Evolutionary conservation across 2,888 invertebrate genomes (phyloP), one percentile per base, ranked within the genome.

Genomic region (Vesta saturnalis): DNA sequence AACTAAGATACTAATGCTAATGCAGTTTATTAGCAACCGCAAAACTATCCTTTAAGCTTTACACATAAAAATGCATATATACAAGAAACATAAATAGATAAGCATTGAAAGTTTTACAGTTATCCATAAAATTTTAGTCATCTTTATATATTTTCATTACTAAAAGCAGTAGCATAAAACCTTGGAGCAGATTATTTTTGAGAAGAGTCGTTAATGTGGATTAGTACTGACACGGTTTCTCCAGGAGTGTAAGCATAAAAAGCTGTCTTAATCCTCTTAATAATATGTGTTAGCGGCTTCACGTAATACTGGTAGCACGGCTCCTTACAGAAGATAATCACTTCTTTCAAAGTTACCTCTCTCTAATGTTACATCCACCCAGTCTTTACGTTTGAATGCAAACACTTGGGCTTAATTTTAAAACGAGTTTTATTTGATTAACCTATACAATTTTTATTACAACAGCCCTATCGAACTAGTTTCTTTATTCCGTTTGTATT

Each of bases 191-290:
- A 69, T 69, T 69, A 69, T 69, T 69, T 69, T 69, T 62, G 69
- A 69, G 69, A 69, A 65, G 61, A 69, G 69, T 69, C 69, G 69
- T 69, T 68, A 69, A 69, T 69, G 69, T 66, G 66, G 66, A 69
- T 69, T 69, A 69, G 59, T 62, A 58, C 60, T 69, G 69, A 63
- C 69, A 69, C 65, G 66, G 69, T 66, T 69, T 69, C 66, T 69
- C 56, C 62, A 60, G 66, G 66, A 69, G 65, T 64, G 69, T 55
- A 60, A 69, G 69, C 63, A 69, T 66, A 69, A 69, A 69, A 69
- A 69, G 69, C 66, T 49, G 69, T 69, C 69, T 69, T 69, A 69
- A 69, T 69, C 69, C 69, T 69, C 69, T 69, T 69, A 69, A 69
- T 69, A 69, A 69, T 69, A 69, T 69, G 69, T 69, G 66, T 69